phyloP scores from a whole-genome alignment of 2,113 vertebrate genomes.

The Carassius auratus region DNA sequence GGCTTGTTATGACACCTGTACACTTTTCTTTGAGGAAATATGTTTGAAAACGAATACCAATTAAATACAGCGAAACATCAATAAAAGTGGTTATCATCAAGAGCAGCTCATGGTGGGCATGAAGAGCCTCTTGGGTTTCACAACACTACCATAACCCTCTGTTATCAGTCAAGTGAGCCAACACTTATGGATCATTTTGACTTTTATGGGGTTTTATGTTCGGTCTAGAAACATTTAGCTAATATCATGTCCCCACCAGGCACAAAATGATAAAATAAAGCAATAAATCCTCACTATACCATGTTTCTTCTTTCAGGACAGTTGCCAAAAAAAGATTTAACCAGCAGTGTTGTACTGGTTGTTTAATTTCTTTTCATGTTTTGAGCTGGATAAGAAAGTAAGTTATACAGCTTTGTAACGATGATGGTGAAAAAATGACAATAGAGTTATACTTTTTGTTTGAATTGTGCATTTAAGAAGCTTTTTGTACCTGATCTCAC shows the following conservation, averaged over 20 bases:
- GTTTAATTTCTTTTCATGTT: not conserved
- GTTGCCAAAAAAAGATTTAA: not conserved
- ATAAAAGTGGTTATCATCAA: constrained; percentile 23
- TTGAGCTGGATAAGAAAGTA: not conserved
- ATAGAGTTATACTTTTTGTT: not conserved
- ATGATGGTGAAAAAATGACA: too few species aligned
- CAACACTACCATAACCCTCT: constrained; percentile 4
- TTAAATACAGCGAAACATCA: not conserved
- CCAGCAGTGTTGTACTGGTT: not conserved
- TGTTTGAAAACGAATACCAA: not conserved
- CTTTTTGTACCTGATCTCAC: not conserved
- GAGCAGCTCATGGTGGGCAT: constrained; percentile 16
- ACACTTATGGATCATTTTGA: not conserved
- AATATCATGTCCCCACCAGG: not conserved
- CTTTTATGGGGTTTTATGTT: constrained; percentile 17
- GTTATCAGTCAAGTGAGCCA: not conserved
- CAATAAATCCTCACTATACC: not conserved
- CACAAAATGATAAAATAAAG: not conserved
- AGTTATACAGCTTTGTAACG: not conserved
- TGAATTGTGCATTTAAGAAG: not conserved
- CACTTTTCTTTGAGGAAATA: not conserved
- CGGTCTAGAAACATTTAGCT: not conserved
- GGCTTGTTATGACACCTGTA: not conserved
- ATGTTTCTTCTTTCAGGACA: not conserved
- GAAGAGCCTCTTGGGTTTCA: constrained; percentile 16